Percentiles rank a stretch among this genome's conserved stretches.
Evolutionary conservation across 2,113 vertebrate species (phyloP).

Genomic region (Takifugu flavidus): DNA sequence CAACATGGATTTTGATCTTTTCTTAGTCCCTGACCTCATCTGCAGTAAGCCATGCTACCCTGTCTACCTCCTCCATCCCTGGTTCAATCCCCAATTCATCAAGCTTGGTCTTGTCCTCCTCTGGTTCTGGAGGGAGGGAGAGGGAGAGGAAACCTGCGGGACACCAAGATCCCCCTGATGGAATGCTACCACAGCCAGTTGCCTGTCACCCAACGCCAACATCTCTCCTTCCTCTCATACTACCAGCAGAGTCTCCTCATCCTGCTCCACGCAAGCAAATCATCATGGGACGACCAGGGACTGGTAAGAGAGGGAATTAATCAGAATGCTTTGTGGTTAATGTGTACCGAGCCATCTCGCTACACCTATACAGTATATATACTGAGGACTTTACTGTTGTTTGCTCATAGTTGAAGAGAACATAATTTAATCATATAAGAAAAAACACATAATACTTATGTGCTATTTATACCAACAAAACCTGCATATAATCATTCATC

Average conservation of each 20-base stretch:
- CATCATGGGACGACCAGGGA: slow-evolving; percentile 91
- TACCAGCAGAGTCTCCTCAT: slow-evolving; percentile 85
- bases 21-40: slow-evolving; percentile 68
- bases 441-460: too few relatives aligned
- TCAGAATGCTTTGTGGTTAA: slow-evolving; percentile 1
- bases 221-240: slow-evolving; percentile 86
- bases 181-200: slow-evolving; percentile 79
- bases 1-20: slow-evolving; percentile 5
- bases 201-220: slow-evolving; percentile 90
- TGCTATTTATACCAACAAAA: too few relatives aligned
- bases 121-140: slow-evolving; percentile 68
- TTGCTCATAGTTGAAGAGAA: slow-evolving; percentile 12
- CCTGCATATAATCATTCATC: too few relatives aligned
- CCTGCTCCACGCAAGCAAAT: slow-evolving; percentile 90
- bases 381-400: slow-evolving; percentile 39
- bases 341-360: neutral
- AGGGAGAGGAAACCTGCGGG: slow-evolving; percentile 70
- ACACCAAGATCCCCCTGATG: slow-evolving; percentile 57
- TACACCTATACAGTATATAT: neutral
- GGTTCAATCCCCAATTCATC: slow-evolving; percentile 35
- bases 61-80: slow-evolving; percentile 54
- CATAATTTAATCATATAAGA: neutral
- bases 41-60: slow-evolving; percentile 51
- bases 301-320: slow-evolving; percentile 74
- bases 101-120: slow-evolving; percentile 50